Percentiles rank a stretch among this genome's conserved stretches.
These are phyloP conservation scores for Drosophila algonquin DNA, from an alignment of 2,888 invertebrate genomes.

Conservation along the genomic window DNA sequence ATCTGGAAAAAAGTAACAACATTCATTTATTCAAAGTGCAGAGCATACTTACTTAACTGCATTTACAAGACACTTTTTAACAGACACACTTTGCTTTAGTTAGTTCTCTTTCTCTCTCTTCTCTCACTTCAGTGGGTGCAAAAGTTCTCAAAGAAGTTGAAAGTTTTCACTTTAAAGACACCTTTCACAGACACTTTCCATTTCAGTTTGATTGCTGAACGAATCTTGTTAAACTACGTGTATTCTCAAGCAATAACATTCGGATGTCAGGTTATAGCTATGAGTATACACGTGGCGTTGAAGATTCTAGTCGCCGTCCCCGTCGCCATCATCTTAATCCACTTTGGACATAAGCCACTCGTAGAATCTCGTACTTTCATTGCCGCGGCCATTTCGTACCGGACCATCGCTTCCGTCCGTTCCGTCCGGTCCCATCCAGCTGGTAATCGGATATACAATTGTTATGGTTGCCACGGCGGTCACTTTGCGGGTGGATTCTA, in stretches of 20 bases:
- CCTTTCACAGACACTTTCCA: slow-evolving; percentile 1
- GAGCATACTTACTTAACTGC: not conserved
- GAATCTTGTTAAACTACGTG: slow-evolving; percentile 96
- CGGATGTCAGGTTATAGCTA: slow-evolving; percentile 97
- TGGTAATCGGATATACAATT: slow-evolving; percentile 21
- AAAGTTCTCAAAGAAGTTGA: slow-evolving; percentile 2
- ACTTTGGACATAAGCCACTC: slow-evolving; percentile 2
- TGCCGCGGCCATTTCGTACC: no score
- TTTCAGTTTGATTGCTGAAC: slow-evolving; percentile 64
- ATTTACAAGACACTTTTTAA: not conserved
- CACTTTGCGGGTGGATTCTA: slow-evolving; percentile 50
- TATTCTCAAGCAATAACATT: slow-evolving; percentile 99
- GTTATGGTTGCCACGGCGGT: slow-evolving; percentile 34
- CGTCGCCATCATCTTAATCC: slow-evolving; percentile 10
- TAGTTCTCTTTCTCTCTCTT: not conserved
- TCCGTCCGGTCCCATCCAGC: not conserved
- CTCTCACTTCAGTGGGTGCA: not conserved
- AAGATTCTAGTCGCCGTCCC: slow-evolving; percentile 84
- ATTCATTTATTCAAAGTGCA: not conserved
- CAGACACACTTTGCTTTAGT: not conserved
- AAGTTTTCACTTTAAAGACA: not conserved
- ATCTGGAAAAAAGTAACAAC: not conserved
- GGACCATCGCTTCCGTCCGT: no score
- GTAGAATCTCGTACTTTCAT: slow-evolving; percentile 16
- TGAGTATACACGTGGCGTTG: slow-evolving; percentile 99